Percentiles rank a stretch among this genome's conserved stretches.
These are phyloP conservation scores for Mormyrus iriodes DNA, from an alignment of 2,113 vertebrate genomes.

Conservation along the genomic window DNA sequence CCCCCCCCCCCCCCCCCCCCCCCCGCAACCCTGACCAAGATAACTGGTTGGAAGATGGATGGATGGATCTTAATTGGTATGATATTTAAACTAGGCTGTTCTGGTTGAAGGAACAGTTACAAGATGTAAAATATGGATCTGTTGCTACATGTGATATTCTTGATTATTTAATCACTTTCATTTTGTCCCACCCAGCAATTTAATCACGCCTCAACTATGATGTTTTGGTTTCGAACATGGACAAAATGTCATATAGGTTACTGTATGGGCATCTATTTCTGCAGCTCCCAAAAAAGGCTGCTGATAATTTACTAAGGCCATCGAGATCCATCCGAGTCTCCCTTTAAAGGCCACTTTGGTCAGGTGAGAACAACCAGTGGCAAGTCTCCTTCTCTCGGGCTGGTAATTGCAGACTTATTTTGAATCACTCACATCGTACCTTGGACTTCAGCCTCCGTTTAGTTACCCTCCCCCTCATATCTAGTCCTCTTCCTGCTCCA, in stretches of 20 bases:
- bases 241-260: background rate
- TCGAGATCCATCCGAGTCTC: background rate
- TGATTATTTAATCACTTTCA: background rate
- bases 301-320: background rate
- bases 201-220: background rate
- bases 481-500: background rate
- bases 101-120: background rate
- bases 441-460: background rate
- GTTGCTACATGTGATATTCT: background rate
- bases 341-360: background rate
- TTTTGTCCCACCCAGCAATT: background rate
- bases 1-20: background rate
- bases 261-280: background rate
- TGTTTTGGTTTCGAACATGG: background rate
- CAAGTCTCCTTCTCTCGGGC: background rate
- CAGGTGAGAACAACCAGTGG: background rate
- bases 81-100: background rate
- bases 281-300: background rate
- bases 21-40: background rate
- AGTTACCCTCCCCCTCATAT: background rate
- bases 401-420: background rate
- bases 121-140: background rate
- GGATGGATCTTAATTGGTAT: background rate
- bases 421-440: background rate
- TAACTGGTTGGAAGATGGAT: background rate